Base-by-base conservation (phyloP, 2,888 invertebrate genomes). In the Plutella xylostella region DNA sequence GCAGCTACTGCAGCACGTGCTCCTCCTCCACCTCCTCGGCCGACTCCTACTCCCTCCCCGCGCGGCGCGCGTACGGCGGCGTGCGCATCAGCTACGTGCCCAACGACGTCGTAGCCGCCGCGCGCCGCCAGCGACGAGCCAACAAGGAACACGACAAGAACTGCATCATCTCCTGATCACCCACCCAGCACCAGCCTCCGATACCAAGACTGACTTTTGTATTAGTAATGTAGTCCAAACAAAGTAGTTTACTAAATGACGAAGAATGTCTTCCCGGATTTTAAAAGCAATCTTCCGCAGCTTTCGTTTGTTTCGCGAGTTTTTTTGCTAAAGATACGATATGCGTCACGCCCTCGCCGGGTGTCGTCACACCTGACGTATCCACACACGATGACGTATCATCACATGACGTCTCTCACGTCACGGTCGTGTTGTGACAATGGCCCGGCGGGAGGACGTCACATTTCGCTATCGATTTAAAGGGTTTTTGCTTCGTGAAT, bases 41-140 rank as follows among this genome's bases (percentile, higher is more conserved):
- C 53, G 90, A 93, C 60, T 92, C 94, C 52, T 95, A 95, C 70
- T 91, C 93, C 50, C 77, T 95, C 57, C 94, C 95, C 3, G 90
- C 94, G 33, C 79, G 94, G 55, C 85, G 93, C 47, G 92, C 93
- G 42, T 94, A 94, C 66, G 93, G 93, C 45, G 95, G 95, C 33
- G 94, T 95, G 12, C 82, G 96, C 55, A 94, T 96, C 59, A 94
- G 95, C 9, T 97, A 96, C 76, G 96, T 96, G 53, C 96, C 96
- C 55, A 96, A 95, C 72, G 96, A 95, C 74, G 92, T 94, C 4
- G 86, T 95, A 41, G 94, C 94, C 46, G 91, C 91, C 63, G 93
- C 93, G 41, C 87, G 90, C 56, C 86, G 91, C 49, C 87, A 91
- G 45, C 85, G 90, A 54, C 61, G 77, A 22, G 69, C 86, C 87